phyloP scores from a whole-genome alignment of 1,140 invertebrate species.

The Eumaeus atala region DNA sequence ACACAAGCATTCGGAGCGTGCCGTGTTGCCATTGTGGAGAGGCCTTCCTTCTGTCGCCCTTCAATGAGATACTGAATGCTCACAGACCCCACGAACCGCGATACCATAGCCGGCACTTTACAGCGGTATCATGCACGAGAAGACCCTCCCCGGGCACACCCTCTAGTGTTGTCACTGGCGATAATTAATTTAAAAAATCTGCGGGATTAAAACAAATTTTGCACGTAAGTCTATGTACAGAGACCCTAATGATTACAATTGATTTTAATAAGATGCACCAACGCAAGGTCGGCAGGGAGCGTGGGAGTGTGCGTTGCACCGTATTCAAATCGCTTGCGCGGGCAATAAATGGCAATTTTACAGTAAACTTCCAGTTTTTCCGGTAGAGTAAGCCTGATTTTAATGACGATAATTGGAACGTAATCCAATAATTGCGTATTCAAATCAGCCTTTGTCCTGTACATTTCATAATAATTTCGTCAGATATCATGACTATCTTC shows the following conservation, averaged over 20 bases:
- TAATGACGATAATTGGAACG: constrained; percentile 5
- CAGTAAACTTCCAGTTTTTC: constrained; percentile 64
- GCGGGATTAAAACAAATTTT: constrained; percentile 12
- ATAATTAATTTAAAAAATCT: too few relatives aligned
- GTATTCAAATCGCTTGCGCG: constrained; percentile 50
- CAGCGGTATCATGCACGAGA: too few relatives aligned
- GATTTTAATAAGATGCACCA: constrained; percentile 23
- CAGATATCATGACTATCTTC: background rate
- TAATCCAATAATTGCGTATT: constrained; percentile 8
- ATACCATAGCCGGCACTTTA: too few relatives aligned
- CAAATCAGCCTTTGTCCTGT: constrained; percentile 10
- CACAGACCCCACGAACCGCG: too few relatives aligned
- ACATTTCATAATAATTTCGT: constrained; percentile 9
- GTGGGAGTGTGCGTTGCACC: constrained; percentile 56
- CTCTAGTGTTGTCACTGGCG: background rate
- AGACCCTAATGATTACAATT: constrained; percentile 19
- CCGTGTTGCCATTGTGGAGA: too few relatives aligned
- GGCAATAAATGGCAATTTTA: constrained; percentile 43
- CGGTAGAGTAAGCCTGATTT: constrained; percentile 38
- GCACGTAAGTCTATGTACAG: constrained; percentile 14
- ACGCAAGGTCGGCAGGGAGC: constrained; percentile 35
- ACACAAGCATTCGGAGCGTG: too few relatives aligned
- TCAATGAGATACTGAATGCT: too few relatives aligned
- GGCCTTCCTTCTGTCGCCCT: too few relatives aligned
- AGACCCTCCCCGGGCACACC: too few relatives aligned